phyloP scores from a whole-genome alignment of 2,113 vertebrate species.

The Spea bombifrons region DNA sequence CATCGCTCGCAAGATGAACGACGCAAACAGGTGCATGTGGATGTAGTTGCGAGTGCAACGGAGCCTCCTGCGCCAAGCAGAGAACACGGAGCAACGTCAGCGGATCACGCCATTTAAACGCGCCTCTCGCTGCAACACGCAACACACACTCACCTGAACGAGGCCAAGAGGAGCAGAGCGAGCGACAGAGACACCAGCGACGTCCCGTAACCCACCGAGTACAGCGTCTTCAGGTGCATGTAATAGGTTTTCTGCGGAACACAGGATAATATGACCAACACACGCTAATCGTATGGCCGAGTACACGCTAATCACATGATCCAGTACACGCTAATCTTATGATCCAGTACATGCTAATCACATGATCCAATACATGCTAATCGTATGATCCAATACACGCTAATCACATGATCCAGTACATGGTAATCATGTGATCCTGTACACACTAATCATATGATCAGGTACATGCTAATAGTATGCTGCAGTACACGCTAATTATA shows the following conservation, averaged over 20 bases:
- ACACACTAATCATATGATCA: too few species aligned
- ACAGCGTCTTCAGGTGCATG: constrained; percentile 85
- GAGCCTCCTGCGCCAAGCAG: constrained; percentile 72
- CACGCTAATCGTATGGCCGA: too few species aligned
- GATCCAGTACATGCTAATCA: too few species aligned
- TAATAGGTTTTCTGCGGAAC: constrained; percentile 72
- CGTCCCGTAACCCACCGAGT: constrained; percentile 80
- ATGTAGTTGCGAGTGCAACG: constrained; percentile 91
- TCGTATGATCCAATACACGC: too few species aligned
- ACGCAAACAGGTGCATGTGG: constrained; percentile 91
- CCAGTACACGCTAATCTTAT: too few species aligned
- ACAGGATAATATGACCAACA: constrained; percentile 10
- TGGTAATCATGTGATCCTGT: too few species aligned
- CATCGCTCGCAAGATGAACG: constrained; percentile 84
- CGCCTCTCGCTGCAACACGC: too few species aligned
- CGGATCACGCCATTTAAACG: background rate
- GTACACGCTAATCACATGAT: too few species aligned
- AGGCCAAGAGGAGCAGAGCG: constrained; percentile 74
- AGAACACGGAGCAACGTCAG: background rate
- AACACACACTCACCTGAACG: constrained; percentile 75
- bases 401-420: too few species aligned
- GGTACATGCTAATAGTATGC: too few species aligned
- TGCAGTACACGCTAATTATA: background rate
- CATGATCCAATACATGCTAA: too few species aligned
- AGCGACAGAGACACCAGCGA: constrained; percentile 77